Evolutionary conservation across 2,888 invertebrate genomes (phyloP).

Genomic region (Platypus cylindrus): DNA sequence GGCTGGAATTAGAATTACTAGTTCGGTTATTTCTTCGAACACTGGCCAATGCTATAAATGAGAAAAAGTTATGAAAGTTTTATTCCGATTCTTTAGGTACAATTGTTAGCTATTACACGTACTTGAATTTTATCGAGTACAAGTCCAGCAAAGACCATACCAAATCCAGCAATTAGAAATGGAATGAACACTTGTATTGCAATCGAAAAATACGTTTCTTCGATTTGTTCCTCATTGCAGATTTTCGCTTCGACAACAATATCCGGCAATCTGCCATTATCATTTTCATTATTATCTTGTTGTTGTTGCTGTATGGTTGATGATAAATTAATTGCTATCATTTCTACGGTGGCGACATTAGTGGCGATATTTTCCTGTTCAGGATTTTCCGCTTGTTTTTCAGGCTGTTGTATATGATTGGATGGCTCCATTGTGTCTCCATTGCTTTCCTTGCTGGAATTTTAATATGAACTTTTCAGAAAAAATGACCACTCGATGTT

Average conservation of each 20-base stretch:
- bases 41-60: slow-evolving; percentile 54
- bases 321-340: too few species aligned
- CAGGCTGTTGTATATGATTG: slow-evolving; percentile 30
- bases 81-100: neutral
- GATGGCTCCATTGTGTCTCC: slow-evolving; percentile 34
- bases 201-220: slow-evolving; percentile 47
- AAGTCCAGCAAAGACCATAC: slow-evolving; percentile 67
- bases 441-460: slow-evolving; percentile 35
- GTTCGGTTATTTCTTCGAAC: slow-evolving; percentile 53
- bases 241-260: slow-evolving; percentile 41
- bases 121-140: slow-evolving; percentile 62
- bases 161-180: slow-evolving; percentile 62
- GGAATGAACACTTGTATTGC: slow-evolving; percentile 57
- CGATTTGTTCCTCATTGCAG: slow-evolving; percentile 32
- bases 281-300: slow-evolving; percentile 29
- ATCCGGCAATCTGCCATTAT: slow-evolving; percentile 41
- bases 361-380: slow-evolving; percentile 30
- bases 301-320: too few species aligned
- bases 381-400: slow-evolving; percentile 23
- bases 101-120: too few species aligned
- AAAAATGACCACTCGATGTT: too few species aligned
- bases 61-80: neutral
- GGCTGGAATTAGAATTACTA: slow-evolving; percentile 64
- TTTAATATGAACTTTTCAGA: too few species aligned
- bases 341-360: slow-evolving; percentile 25